Conservation (phyloP, 2,888 invertebrate species). For the Drosophila merina region DNA sequence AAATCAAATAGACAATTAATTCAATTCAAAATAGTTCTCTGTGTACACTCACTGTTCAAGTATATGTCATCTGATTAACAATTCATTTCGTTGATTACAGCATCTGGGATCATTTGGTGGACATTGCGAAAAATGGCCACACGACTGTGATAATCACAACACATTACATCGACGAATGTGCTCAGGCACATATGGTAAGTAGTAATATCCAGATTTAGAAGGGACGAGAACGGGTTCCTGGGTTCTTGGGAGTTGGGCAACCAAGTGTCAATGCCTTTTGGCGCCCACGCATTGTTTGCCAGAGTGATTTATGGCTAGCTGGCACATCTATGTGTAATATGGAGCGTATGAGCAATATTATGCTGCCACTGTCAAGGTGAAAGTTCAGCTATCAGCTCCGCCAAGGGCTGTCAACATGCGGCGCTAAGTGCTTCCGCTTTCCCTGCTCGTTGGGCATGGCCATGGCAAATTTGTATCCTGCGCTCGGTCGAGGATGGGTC, state of each 20-base stretch:
- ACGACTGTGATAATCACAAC: slow-evolving; percentile 94
- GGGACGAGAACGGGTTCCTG: not conserved
- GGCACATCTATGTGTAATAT: slow-evolving; percentile 71
- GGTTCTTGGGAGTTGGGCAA: slow-evolving; percentile 1
- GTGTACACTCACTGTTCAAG: not conserved
- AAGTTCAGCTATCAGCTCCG: slow-evolving; percentile 74
- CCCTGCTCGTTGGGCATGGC: slow-evolving; percentile 48
- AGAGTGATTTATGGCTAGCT: slow-evolving; percentile 69
- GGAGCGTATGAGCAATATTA: slow-evolving; percentile 77
- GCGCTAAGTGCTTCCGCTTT: slow-evolving; percentile 74
- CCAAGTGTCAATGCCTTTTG: slow-evolving; percentile 70
- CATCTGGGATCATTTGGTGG: slow-evolving; percentile 93
- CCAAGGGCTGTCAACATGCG: slow-evolving; percentile 70
- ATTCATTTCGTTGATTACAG: slow-evolving; percentile 82
- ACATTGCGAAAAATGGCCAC: slow-evolving; percentile 89
- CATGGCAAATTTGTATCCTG: slow-evolving; percentile 78
- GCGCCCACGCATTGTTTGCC: slow-evolving; percentile 72
- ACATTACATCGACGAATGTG: slow-evolving; percentile 94
- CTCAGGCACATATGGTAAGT: slow-evolving; percentile 92
- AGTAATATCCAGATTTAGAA: not conserved
- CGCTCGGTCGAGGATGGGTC: not conserved
- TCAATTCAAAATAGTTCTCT: not conserved
- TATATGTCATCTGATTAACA: slow-evolving; percentile 35
- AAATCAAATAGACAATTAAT: too few relatives aligned
- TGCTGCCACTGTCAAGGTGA: slow-evolving; percentile 61